Evolutionary conservation across 2,888 invertebrate species (phyloP), one percentile per base, ranked within the genome.

Genomic region (Ischnura elegans): DNA sequence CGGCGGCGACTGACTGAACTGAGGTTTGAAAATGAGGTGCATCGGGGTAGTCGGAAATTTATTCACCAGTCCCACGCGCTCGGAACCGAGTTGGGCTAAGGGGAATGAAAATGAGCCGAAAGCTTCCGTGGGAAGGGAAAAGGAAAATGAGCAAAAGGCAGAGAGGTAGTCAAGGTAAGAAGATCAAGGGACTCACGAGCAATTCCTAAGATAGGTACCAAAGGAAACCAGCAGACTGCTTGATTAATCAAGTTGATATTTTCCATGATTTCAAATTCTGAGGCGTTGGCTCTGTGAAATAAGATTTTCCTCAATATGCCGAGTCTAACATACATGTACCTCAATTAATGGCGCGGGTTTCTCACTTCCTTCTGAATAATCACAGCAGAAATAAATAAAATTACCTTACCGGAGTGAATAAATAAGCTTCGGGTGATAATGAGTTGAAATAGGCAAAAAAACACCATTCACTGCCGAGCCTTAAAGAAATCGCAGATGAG

Each of bases 11-110:
- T 76, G 87, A 51, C 87, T 87, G 87, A 87, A 42, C 36, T 29
- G 51, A 29, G 90, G 43, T 61, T 90, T 43, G 90, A 90, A 90
- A 90, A 90, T 90, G 87, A 87, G 87, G 87, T 87, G 90, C 90
- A 90, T 90, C 43, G 90, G 42, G 55, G 87, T 5, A 55, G 51
- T 55, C 87, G 29, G 55, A 87, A 87, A 87, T 55, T 87, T 87
- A 61, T 43, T 36, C 90, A 90, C n/a, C 25, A 42, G 36, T 61
- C 61, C 90, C 42, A n/a, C 43, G 61, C 36, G 61, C 51, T 21
- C 42, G 42, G n/a, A 90, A 61, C 61, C n/a, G 29, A 13, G 86
- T 85, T 42, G 13, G n/a, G 21, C 25, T n/a, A 86, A 25, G 43
- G 61, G 43, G 90, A 61, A 76, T 76, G 61, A 61, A 43, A 90